These are phyloP conservation scores for Rachycentron canadum DNA, from an alignment of 2,797 vertebrate genomes.

Conservation along the genomic window DNA sequence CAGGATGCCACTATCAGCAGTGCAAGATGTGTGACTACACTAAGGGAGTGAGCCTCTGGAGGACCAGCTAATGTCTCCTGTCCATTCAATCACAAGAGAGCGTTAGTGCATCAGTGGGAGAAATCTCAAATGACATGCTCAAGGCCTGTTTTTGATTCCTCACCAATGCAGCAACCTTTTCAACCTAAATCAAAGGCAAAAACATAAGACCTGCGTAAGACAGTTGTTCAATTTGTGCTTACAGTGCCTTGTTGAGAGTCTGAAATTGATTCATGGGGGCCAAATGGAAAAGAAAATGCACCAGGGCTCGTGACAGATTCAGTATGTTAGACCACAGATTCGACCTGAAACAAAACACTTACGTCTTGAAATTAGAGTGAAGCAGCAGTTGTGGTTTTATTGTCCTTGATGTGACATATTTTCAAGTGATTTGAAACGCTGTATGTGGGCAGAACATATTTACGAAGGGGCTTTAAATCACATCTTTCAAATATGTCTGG, in stretches of 20 bases:
- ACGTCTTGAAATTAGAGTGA: neutral
- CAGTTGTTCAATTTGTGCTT: neutral
- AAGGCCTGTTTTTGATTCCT: conserved; percentile 11
- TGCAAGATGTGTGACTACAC: conserved; percentile 15
- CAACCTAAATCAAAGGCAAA: conserved; percentile 6
- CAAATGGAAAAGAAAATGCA: neutral
- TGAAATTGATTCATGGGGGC: neutral
- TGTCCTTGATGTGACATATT: neutral
- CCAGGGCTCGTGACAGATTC: neutral
- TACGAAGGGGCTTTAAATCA: neutral
- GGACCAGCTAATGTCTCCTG: conserved; percentile 15
- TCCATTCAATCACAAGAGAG: conserved; percentile 11
- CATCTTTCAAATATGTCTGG: neutral
- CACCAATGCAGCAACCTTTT: conserved; percentile 18
- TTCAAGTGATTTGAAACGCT: neutral
- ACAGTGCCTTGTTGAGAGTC: neutral
- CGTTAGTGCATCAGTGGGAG: conserved; percentile 17
- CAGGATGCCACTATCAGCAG: conserved; percentile 20
- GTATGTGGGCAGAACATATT: neutral
- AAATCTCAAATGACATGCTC: conserved; percentile 2
- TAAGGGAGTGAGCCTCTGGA: neutral
- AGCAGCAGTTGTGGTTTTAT: neutral
- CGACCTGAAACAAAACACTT: neutral
- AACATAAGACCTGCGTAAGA: conserved; percentile 1
- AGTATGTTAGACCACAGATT: neutral